Evolutionary conservation across 2,797 vertebrate species (phyloP), one percentile per base, ranked within the genome.

Genomic region (Lates japonicus): DNA sequence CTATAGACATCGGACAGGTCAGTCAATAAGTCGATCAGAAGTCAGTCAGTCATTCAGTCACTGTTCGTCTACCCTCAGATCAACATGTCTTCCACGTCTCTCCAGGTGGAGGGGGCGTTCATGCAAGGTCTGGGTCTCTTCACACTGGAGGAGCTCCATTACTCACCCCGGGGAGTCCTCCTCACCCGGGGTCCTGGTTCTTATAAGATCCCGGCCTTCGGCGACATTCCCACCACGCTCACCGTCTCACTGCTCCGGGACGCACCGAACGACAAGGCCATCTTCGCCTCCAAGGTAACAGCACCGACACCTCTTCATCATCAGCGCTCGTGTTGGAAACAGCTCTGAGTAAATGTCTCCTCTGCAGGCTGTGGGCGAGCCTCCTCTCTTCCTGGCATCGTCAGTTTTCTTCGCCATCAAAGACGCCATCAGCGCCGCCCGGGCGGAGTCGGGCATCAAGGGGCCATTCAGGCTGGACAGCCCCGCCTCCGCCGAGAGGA

Each of bases 1-100:
- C 98, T 10, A 95, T 99, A 8, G 98, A 99, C 80, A 97, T 99
- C 49, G 98, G 98, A 67, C 98, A 99, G 96, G 98, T 98, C 89
- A 92, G 93, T 51, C 14, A 2, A 5, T 37, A 1, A 14, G 12
- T 37, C 9, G 14, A 19, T 44, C 13, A 59, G 7, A 44, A 44
- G 42, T 17, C 16, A 5, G 3, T 37, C 7, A 37, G 37, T 42
- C 13, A 6, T 6, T 37, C 8, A 37, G 35, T 37, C 35, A 37
- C 4, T 1, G 35, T 1, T 37, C 35, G 41, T 14, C 48, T 42
- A 7, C 10, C 49, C 1, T 46, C 33, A 51, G 66, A 7, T 68
- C 39, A 17, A 14, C 19, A 5, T 17, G 9, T 25, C 2, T 11
- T 55, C 2, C 29, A 1, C 49, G 16, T 82, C 2, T 72, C 12